Base-by-base conservation (phyloP, 2,113 vertebrate genomes). In the Dipodomys spectabilis region DNA sequence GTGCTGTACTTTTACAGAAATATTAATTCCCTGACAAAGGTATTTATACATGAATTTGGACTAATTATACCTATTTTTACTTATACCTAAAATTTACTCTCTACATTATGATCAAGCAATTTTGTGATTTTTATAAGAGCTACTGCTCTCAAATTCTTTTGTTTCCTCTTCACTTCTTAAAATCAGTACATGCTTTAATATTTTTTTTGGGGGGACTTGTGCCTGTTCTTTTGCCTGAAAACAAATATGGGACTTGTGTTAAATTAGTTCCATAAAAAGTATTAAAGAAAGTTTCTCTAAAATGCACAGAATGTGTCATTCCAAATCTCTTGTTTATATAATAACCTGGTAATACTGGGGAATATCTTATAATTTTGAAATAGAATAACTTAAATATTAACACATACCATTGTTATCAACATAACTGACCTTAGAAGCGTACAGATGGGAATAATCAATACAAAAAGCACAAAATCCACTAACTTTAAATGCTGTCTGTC, bases 301-400 rank as follows among this genome's bases (percentile, higher is more conserved):
- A 94, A 95, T 93, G 96, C 78, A 97, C 82, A 96, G 49, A 93
- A 90, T 71, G 92, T 22, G 57, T 94, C 95, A 96, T 93, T 88
- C 87, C 96, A 94, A 95, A 89, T 94, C 82, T 90, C 87, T 57
- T 57, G 53, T 95, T 95, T 92, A 95, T 81, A 96, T 32, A 90
- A 87, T 82, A 90, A 94, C 96, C 87, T 92, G 90, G 85, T 85
- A 94, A 94, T 90, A 95, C 6, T 90, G 82, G 82, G 93, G 85
- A 90, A 96, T 3, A 96, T 90, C 39, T 95, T 92, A 75, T 64
- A 93, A 86, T 95, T 72, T 82, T 88, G 78, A 95, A 96, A 96
- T 13, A 97, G 87, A 97, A 97, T 97, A 97, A 97, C 88, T 97
- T 97, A 97, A 96, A 97, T 95, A 96, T 92, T 94, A 96, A 95